Evolutionary conservation across 53 echinoderm and acorn worm species (phyloP), one percentile per base, ranked within the genome.

Genomic region (Echinometra lucunter): DNA sequence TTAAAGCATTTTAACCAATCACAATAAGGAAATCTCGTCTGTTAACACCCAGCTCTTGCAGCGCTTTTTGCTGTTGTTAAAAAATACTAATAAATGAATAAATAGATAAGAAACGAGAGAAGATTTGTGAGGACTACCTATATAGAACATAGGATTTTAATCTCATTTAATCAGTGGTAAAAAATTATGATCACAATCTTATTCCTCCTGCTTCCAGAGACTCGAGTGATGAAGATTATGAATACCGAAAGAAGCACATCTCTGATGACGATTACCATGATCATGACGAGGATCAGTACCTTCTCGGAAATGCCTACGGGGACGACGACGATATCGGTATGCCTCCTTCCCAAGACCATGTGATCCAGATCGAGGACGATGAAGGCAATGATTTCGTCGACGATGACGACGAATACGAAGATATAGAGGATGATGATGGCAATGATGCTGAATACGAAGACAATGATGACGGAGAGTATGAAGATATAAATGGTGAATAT

Each of bases 201-300:
- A 11, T 53, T 42, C 21, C 25, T 63, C 8, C 0, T 44, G 25
- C n/a, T 66, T 44, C 27, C 96, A 97, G 97, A 60, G 97, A 91
- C 94, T 97, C 97, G 37, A 97, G 97, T 90, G 97, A 97, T 49
- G 97, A 97, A 17, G 96, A 97, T 12, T 88, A 91, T 30, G 45
- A 9, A 44, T 27, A 40, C n/a, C 45, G 37, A 19, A 37, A 40
- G 2, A 56, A 30, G 34, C 56, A 47, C 34, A 16, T 49, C n/a
- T 85, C 85, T 37, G 38, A 87, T 60, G 45, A 67, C 21, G 45
- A 42, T 45, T 27, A 95, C 91, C 37, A 75, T 13, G 94, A 28
- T n/a, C n/a, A n/a, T 1, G 94, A 28, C 3, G 72, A 89, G 53
- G 18, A 32, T 7, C 67, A 66, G 53, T 58, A 70, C 13, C 30